phyloP scores from a whole-genome alignment of 2,888 invertebrate species.

The Limenitis camilla region DNA sequence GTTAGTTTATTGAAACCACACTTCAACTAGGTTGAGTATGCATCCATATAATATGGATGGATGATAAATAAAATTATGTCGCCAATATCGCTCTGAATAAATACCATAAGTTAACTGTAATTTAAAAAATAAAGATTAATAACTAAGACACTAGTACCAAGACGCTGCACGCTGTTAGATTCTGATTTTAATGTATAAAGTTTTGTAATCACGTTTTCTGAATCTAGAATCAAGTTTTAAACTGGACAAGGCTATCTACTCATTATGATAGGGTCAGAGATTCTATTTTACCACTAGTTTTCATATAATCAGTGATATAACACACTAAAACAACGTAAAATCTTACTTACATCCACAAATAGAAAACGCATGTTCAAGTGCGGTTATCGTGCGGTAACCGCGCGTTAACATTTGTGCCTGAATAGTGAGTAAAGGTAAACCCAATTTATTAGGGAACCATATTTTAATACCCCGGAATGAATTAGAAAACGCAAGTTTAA shows the following conservation, averaged over 20 bases:
- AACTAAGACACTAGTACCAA: conserved; percentile 70
- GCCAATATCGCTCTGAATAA: conserved; percentile 27
- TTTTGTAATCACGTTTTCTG: conserved; percentile 42
- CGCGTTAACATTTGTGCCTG: too few species aligned
- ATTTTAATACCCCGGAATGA: too few species aligned
- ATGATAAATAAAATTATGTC: not conserved
- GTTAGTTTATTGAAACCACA: too few species aligned
- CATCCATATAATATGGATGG: not conserved
- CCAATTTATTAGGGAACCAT: too few species aligned
- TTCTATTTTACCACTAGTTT: conserved; percentile 9
- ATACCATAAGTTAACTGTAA: conserved; percentile 44
- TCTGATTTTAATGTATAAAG: conserved; percentile 31
- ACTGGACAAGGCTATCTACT: conserved; percentile 13
- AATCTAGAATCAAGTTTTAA: conserved; percentile 1
- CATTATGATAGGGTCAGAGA: conserved; percentile 11
- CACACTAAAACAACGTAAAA: too few species aligned
- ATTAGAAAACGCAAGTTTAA: too few species aligned
- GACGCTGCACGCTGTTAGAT: conserved; percentile 66
- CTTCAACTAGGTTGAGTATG: too few species aligned
- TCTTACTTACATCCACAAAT: too few species aligned
- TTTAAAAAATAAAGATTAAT: conserved; percentile 45
- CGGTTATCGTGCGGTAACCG: too few species aligned
- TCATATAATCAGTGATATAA: not conserved
- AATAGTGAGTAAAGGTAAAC: too few species aligned
- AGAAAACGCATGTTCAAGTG: too few species aligned